A percentile compares a stretch with the other conserved stretches of the same genome.
Evolutionary conservation across 2,888 invertebrate species (phyloP).

Genomic region (Xestoiulus laeticollis): DNA sequence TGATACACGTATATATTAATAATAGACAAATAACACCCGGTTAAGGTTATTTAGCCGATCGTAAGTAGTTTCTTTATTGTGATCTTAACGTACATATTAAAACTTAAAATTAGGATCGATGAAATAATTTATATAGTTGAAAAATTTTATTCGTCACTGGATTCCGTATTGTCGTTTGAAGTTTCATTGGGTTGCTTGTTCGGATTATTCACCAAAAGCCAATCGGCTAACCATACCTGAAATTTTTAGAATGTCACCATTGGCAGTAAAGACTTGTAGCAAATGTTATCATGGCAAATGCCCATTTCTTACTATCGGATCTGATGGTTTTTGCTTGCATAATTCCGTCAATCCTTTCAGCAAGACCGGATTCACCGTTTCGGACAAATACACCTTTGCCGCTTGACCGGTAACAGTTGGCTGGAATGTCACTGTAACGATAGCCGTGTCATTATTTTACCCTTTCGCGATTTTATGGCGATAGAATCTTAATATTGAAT

Average conservation of each 20-base stretch:
- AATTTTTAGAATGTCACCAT: not conserved
- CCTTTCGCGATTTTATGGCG: not conserved
- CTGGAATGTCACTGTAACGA: conserved; percentile 72
- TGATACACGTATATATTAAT: conserved; percentile 1
- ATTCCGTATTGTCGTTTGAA: not conserved
- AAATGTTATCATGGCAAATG: too few relatives aligned
- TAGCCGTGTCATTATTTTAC: not conserved
- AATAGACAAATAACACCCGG: too few relatives aligned
- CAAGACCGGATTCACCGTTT: conserved; percentile 74
- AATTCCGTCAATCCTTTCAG: conserved; percentile 70
- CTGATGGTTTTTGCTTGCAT: conserved; percentile 75
- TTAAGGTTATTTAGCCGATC: not conserved
- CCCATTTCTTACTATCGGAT: conserved; percentile 72
- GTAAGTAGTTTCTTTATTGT: not conserved
- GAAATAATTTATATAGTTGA: not conserved
- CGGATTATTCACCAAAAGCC: conserved; percentile 75
- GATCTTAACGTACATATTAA: not conserved
- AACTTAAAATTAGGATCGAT: not conserved
- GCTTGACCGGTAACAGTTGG: conserved; percentile 73
- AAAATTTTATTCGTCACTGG: conserved; percentile 24
- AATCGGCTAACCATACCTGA: conserved; percentile 77
- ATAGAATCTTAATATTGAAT: not conserved
- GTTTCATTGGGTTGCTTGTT: conserved; percentile 3
- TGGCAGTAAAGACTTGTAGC: too few relatives aligned
- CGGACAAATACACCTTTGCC: conserved; percentile 75